Evolutionary conservation across 2,113 vertebrate species (phyloP).

Genomic region (Zosterops borbonicus): DNA sequence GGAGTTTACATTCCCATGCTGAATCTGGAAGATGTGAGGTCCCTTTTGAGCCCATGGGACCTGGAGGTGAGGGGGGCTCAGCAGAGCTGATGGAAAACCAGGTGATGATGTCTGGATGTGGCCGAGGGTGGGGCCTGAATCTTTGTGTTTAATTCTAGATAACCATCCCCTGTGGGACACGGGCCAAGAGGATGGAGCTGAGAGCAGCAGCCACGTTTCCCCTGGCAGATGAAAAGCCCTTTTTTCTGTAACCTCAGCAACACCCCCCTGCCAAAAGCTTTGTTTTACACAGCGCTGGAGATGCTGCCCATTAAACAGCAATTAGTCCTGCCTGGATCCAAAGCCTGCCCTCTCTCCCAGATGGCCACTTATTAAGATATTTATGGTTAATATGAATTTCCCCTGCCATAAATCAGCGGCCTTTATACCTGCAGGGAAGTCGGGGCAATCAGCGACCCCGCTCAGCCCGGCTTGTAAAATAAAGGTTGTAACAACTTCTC

Average conservation of each 20-base stretch:
- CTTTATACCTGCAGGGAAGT: constrained; percentile 60
- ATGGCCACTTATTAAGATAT: constrained; percentile 57
- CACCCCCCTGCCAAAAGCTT: background rate
- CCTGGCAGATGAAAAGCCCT: constrained; percentile 12
- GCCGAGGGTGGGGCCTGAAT: rapidly evolving
- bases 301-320: constrained; percentile 44
- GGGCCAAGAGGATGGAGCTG: background rate
- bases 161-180: background rate
- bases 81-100: background rate
- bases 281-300: background rate
- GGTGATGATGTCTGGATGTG: background rate
- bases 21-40: rapidly evolving
- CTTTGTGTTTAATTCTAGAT: background rate
- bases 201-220: background rate
- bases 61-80: background rate
- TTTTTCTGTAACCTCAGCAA: constrained; percentile 24
- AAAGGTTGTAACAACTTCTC: constrained; percentile 39
- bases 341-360: background rate
- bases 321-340: constrained; percentile 1
- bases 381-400: constrained; percentile 66
- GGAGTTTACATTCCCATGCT: background rate
- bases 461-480: constrained; percentile 23
- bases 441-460: constrained; percentile 13
- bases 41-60: rapidly evolving
- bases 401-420: constrained; percentile 33